These are phyloP conservation scores for Parus major DNA, from an alignment of 2,113 vertebrate species.

Conservation along the genomic window DNA sequence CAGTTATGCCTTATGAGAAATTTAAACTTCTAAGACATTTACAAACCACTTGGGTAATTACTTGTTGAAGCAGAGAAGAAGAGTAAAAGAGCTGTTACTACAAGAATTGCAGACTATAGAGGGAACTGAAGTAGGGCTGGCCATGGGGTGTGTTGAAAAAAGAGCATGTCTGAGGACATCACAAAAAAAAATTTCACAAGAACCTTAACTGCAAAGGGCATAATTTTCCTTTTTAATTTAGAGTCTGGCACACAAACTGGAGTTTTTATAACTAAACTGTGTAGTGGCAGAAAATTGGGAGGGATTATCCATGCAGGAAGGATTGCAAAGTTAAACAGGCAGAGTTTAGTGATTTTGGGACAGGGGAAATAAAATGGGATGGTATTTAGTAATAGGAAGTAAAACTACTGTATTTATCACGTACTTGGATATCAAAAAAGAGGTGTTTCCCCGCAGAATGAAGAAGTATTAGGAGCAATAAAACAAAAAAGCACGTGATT, in stretches of 20 bases:
- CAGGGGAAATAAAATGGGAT: background rate
- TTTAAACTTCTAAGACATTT: background rate
- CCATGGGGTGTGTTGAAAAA: background rate
- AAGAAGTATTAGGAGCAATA: background rate
- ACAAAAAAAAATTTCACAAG: background rate
- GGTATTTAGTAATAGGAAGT: background rate
- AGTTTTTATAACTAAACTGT: background rate
- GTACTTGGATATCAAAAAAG: background rate
- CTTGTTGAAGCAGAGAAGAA: background rate
- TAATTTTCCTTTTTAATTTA: background rate
- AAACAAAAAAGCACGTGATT: accelerated
- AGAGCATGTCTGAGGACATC: accelerated
- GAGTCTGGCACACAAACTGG: background rate
- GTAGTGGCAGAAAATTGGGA: background rate
- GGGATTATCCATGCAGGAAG: background rate
- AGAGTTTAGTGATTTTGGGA: background rate
- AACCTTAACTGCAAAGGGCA: background rate
- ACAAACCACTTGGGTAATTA: background rate
- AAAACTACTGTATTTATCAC: background rate
- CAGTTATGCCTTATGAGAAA: background rate
- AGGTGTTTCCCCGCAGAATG: background rate
- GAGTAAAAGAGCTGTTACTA: background rate
- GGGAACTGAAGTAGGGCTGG: background rate
- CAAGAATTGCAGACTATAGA: background rate
- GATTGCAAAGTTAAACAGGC: background rate